phyloP scores from a whole-genome alignment of 2,797 vertebrate species.

The Amblyraja radiata region DNA sequence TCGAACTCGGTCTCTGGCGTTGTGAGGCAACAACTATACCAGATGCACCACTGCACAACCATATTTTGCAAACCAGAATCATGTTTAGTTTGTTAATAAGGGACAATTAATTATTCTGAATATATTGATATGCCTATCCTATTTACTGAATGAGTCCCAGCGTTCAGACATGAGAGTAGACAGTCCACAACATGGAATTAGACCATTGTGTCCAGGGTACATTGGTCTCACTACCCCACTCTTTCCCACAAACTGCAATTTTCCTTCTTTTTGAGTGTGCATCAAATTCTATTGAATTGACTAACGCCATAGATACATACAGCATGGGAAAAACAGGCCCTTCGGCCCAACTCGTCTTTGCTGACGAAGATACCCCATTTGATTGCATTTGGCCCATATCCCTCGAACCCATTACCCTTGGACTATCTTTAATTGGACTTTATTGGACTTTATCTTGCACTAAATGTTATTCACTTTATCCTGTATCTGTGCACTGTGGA shows the following conservation, averaged over 20 bases:
- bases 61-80: slow-evolving; percentile 21
- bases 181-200: neutral
- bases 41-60: no score
- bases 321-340: no score
- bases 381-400: no score
- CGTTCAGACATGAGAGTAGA: neutral
- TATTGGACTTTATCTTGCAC: no score
- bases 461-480: no score
- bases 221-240: neutral
- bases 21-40: no score
- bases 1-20: neutral
- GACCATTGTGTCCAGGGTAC: neutral
- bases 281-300: neutral
- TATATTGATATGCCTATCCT: neutral
- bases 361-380: no score
- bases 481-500: no score
- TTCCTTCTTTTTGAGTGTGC: neutral
- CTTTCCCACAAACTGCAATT: neutral
- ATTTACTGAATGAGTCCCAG: neutral
- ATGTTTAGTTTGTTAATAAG: neutral
- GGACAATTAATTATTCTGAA: neutral
- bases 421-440: no score
- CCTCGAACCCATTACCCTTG: no score
- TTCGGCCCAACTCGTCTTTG: no score
- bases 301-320: neutral